Percentiles rank a stretch among this genome's conserved stretches.
Evolutionary conservation across 2,113 vertebrate genomes (phyloP).

Genomic region (Pavo muticus): DNA sequence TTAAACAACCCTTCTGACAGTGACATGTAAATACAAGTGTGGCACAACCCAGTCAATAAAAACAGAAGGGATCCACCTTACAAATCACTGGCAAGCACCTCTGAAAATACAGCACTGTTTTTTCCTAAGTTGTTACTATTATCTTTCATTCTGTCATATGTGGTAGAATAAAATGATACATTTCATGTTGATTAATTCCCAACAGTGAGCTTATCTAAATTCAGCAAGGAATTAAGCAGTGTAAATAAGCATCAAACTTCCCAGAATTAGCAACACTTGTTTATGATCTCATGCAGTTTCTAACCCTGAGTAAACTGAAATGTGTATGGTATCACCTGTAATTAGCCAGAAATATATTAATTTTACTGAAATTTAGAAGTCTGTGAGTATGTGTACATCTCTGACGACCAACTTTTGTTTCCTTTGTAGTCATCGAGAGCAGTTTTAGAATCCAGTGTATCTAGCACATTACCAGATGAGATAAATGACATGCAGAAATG

Average conservation of each 20-base stretch:
- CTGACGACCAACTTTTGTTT: neutral
- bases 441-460: neutral
- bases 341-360: neutral
- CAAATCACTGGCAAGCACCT: neutral
- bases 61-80: neutral
- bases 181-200: neutral
- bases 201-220: neutral
- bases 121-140: neutral
- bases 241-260: neutral
- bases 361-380: neutral
- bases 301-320: neutral
- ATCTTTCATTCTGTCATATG: neutral
- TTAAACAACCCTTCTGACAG: neutral
- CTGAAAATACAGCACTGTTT: neutral
- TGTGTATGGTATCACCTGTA: neutral
- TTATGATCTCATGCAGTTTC: neutral
- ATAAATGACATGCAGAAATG: neutral
- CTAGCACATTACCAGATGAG: neutral
- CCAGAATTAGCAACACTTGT: neutral
- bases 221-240: neutral
- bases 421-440: accelerated
- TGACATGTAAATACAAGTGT: neutral
- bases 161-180: slow-evolving; percentile 5
- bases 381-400: neutral
- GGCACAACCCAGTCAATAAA: neutral